Evolutionary conservation across 2,888 invertebrate genomes (phyloP).

Genomic region (Idaea aversata): DNA sequence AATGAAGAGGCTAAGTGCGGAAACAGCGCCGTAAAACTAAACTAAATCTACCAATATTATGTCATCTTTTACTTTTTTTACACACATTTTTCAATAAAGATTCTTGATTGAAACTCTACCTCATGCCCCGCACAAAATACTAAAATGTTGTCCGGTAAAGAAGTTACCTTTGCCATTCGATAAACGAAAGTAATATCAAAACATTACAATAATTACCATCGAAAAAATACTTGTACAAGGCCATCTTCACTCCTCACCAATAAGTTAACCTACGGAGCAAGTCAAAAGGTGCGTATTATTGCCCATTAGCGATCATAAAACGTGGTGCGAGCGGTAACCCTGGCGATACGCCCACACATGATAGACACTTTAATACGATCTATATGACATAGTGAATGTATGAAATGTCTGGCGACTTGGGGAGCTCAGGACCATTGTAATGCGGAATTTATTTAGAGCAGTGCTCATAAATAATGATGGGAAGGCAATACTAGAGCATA

Average conservation of each 20-base stretch:
- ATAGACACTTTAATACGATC: slow-evolving; percentile 32
- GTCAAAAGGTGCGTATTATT: slow-evolving; percentile 58
- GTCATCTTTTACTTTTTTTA: no score
- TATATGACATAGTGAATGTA: slow-evolving; percentile 26
- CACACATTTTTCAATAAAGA: no score
- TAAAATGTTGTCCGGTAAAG: neutral
- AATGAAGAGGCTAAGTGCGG: no score
- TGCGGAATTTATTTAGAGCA: slow-evolving; percentile 20
- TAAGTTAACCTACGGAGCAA: slow-evolving; percentile 50
- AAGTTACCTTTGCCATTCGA: neutral
- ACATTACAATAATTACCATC: slow-evolving; percentile 7
- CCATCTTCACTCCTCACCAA: slow-evolving; percentile 36
- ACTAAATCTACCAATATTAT: no score
- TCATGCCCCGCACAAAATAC: neutral
- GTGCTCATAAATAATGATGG: neutral
- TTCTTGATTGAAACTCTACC: no score
- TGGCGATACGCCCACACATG: slow-evolving; percentile 37
- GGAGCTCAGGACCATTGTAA: slow-evolving; percentile 13
- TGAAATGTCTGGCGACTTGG: slow-evolving; percentile 11
- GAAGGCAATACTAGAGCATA: neutral
- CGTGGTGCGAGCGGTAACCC: slow-evolving; percentile 39
- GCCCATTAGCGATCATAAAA: slow-evolving; percentile 59
- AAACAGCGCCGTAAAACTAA: no score
- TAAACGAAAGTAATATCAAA: slow-evolving; percentile 13
- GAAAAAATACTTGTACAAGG: slow-evolving; percentile 21